A percentile compares a stretch with the other conserved stretches of the same genome.
These are phyloP conservation scores for Acleris holmiana DNA, from an alignment of 2,888 invertebrate species.

Conservation along the genomic window DNA sequence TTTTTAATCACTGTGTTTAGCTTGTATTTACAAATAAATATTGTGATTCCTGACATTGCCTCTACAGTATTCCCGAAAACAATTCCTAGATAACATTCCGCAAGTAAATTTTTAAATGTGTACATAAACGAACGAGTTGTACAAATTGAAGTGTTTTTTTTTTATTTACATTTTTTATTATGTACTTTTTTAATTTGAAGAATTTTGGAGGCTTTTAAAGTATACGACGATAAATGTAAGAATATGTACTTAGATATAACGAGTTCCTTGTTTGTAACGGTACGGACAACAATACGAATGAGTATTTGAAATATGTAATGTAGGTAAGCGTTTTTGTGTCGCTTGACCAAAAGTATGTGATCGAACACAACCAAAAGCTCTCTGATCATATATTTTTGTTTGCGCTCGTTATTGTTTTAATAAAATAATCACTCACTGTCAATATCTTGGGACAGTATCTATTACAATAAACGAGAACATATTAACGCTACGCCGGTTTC, in stretches of 20 bases:
- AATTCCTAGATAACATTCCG: conserved; percentile 33
- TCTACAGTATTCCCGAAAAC: conserved; percentile 2
- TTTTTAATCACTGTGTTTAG: conserved; percentile 6
- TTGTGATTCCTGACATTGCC: conserved; percentile 15
- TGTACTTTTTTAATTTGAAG: conserved; percentile 64
- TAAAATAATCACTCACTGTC: too few species aligned
- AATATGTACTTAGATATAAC: conserved; percentile 81
- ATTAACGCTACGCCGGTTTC: too few species aligned
- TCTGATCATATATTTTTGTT: conserved; percentile 3
- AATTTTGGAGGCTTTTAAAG: conserved; percentile 83
- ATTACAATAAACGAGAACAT: too few species aligned
- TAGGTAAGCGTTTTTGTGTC: conserved; percentile 3
- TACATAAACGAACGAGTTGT: conserved; percentile 60
- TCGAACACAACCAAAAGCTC: background rate
- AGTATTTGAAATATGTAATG: conserved; percentile 17
- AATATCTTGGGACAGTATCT: too few species aligned
- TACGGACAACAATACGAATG: conserved; percentile 7
- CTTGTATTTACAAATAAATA: conserved; percentile 13
- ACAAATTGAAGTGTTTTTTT: conserved; percentile 69
- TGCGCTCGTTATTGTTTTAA: conserved; percentile 1
- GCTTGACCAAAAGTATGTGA: background rate
- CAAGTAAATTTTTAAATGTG: conserved; percentile 38
- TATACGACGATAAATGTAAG: conserved; percentile 81
- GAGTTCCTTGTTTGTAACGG: conserved; percentile 69
- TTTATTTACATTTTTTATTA: conserved; percentile 61